Evolutionary conservation across 2,888 invertebrate genomes (phyloP).

Genomic region (Branchellion lobata): DNA sequence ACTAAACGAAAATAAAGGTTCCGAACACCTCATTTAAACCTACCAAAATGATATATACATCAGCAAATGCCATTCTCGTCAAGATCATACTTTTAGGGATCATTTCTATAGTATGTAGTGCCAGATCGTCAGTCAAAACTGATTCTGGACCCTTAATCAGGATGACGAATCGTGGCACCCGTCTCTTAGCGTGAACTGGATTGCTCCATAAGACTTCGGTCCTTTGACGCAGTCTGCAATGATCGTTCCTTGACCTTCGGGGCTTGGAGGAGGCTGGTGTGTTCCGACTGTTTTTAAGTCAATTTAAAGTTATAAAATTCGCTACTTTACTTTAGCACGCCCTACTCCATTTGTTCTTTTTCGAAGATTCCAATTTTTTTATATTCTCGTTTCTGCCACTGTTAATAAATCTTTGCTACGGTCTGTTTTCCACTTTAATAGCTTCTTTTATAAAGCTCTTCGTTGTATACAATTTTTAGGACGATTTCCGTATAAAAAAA

Average conservation of each 20-base stretch:
- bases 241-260: slow-evolving; percentile 1
- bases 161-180: slow-evolving; percentile 5
- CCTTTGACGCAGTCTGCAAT: not conserved
- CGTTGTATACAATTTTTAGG: too few relatives aligned
- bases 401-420: too few relatives aligned
- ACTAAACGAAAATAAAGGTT: too few relatives aligned
- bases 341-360: too few relatives aligned
- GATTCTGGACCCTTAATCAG: slow-evolving; percentile 11
- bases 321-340: too few relatives aligned
- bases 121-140: slow-evolving; percentile 22
- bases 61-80: not conserved
- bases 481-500: too few relatives aligned
- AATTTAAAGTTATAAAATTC: not conserved
- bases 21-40: too few relatives aligned
- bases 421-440: too few relatives aligned
- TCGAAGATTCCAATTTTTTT: too few relatives aligned
- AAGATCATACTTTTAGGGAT: slow-evolving; percentile 21
- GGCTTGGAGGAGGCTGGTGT: not conserved
- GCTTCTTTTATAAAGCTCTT: too few relatives aligned
- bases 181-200: slow-evolving; percentile 5
- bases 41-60: too few relatives aligned
- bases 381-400: too few relatives aligned
- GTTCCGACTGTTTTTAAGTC: not conserved
- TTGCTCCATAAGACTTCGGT: not conserved
- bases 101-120: slow-evolving; percentile 21